A percentile compares a stretch with the other conserved stretches of the same genome.
Evolutionary conservation across 1,140 invertebrate species (phyloP).

Genomic region (Hylyphantes graminicola): DNA sequence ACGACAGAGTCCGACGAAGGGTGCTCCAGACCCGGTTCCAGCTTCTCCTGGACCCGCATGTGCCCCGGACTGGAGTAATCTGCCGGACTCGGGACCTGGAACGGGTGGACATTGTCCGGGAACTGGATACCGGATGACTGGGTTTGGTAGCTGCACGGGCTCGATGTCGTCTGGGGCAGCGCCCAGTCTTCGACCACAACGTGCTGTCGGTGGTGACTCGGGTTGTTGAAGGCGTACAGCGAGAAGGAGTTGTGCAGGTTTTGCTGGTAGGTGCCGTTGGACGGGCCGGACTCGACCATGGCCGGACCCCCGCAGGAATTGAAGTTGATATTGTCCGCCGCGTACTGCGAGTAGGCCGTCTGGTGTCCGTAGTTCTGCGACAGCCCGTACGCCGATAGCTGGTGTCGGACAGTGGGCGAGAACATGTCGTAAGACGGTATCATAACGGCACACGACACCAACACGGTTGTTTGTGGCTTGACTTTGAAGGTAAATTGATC

Average conservation of each 20-base stretch:
- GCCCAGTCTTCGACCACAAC: conserved; percentile 29
- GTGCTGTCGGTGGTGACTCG: background rate
- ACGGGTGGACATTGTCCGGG: background rate
- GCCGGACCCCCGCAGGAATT: background rate
- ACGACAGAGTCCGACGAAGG: conserved; percentile 63
- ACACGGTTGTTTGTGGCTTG: no score
- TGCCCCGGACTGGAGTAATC: conserved; percentile 28
- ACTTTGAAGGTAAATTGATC: no score
- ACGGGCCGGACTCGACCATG: background rate
- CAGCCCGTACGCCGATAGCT: conserved; percentile 12
- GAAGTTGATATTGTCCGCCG: conserved; percentile 8
- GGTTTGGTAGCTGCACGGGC: background rate
- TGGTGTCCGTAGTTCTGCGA: conserved; percentile 28
- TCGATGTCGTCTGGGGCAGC: background rate
- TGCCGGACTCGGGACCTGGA: conserved; percentile 8
- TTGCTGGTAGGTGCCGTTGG: conserved; percentile 15
- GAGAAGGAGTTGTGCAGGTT: conserved; percentile 7
- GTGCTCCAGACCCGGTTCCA: conserved; percentile 16
- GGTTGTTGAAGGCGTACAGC: background rate
- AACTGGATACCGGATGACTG: conserved; percentile 12
- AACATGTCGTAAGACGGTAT: conserved; percentile 32
- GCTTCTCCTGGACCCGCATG: conserved; percentile 25
- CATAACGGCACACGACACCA: conserved; percentile 2
- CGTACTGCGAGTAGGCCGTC: background rate
- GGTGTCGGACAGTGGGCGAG: background rate